These are phyloP conservation scores for Trichomycterus rosablanca DNA, from an alignment of 2,113 vertebrate genomes.

Conservation along the genomic window DNA sequence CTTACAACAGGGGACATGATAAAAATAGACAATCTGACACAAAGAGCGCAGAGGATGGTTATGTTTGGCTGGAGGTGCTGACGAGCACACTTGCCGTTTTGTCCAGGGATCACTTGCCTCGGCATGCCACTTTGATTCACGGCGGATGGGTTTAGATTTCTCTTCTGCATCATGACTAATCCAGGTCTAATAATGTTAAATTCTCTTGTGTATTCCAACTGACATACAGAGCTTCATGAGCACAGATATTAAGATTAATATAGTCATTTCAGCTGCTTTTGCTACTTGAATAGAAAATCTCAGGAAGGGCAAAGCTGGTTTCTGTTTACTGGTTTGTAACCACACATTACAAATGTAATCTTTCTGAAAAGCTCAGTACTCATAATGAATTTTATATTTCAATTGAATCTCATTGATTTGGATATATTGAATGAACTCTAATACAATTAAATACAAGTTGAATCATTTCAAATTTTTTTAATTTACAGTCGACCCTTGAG, in stretches of 20 bases:
- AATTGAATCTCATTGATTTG: no score
- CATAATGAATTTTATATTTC: no score
- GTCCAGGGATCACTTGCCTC: constrained; percentile 19
- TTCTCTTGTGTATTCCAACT: constrained; percentile 8
- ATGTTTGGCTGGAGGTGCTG: constrained; percentile 34
- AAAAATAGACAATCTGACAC: constrained; percentile 44
- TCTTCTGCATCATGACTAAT: constrained; percentile 22
- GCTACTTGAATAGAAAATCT: constrained; percentile 12
- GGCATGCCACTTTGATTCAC: constrained; percentile 29
- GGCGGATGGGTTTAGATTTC: constrained; percentile 27
- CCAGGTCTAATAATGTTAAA: constrained; percentile 19
- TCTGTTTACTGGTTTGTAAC: background rate
- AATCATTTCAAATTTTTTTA: no score
- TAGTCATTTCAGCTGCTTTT: background rate
- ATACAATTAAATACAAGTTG: no score
- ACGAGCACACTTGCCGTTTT: constrained; percentile 13
- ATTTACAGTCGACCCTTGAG: no score
- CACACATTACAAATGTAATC: background rate
- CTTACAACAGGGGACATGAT: constrained; percentile 32
- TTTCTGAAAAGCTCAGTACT: background rate
- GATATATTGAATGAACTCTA: no score
- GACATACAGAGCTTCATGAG: constrained; percentile 3
- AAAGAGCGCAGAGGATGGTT: constrained; percentile 21
- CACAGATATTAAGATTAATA: constrained; percentile 25
- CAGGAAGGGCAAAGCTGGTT: background rate